Conservation (phyloP, 2,113 vertebrate species). For the Thomomys bottae region DNA sequence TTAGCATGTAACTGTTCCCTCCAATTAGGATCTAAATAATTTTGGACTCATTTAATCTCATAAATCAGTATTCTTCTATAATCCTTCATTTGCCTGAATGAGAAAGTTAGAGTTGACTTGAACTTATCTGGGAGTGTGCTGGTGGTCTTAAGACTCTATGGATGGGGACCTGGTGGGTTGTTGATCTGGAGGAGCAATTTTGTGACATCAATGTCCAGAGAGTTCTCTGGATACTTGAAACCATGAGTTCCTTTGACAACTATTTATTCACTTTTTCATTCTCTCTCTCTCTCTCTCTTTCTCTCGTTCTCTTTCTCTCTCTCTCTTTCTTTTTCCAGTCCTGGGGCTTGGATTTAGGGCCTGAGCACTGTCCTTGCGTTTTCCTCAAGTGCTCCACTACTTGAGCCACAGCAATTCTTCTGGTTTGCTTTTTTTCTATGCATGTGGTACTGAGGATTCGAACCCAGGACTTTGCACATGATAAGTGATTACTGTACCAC, state of each 20-base stretch:
- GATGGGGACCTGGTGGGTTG: not conserved
- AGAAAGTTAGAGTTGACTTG: not conserved
- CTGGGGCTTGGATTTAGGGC: no score
- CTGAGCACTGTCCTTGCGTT: no score
- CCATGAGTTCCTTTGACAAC: not conserved
- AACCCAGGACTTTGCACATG: no score
- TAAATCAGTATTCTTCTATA: not conserved
- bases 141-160: not conserved
- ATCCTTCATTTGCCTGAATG: not conserved
- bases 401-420: no score
- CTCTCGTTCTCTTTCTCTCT: no score
- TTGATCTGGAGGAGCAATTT: no score
- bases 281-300: no score
- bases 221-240: not conserved
- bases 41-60: conserved; percentile 49
- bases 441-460: no score
- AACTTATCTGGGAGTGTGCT: not conserved
- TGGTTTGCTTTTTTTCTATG: no score
- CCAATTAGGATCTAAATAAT: not conserved
- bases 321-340: no score
- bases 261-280: conserved; percentile 5
- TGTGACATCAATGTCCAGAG: not conserved
- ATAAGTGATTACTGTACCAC: no score
- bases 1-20: not conserved
- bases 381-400: no score